These are phyloP conservation scores for Nomia melanderi DNA, from an alignment of 1,140 invertebrate species.

Conservation along the genomic window DNA sequence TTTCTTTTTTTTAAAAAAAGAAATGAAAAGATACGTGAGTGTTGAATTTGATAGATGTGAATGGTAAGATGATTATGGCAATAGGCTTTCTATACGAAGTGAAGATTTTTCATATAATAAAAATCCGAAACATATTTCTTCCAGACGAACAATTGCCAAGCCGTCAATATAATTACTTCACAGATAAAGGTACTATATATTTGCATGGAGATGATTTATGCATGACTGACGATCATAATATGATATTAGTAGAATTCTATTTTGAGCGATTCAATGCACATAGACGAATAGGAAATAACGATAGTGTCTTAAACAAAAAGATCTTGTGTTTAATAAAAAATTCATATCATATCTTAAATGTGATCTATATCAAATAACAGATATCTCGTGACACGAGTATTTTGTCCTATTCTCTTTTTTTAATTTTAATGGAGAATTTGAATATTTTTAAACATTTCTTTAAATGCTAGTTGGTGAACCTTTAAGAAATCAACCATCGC, in stretches of 20 bases:
- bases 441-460: conserved; percentile 40
- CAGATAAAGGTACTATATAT: conserved; percentile 77
- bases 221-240: conserved; percentile 64
- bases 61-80: neutral
- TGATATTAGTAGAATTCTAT: conserved; percentile 19
- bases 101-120: conserved; percentile 19
- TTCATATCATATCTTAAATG: conserved; percentile 4
- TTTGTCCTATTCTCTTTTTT: conserved; percentile 2
- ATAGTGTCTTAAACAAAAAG: conserved; percentile 1
- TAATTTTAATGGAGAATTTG: conserved; percentile 12
- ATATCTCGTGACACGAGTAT: neutral
- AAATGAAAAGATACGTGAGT: too few relatives aligned
- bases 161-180: conserved; percentile 78
- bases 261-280: conserved; percentile 22
- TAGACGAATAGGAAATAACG: neutral
- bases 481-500: conserved; percentile 81
- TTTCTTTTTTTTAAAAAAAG: neutral
- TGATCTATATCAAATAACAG: neutral
- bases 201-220: conserved; percentile 63
- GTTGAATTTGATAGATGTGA: too few relatives aligned
- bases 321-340: neutral
- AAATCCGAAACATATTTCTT: conserved; percentile 65
- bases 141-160: conserved; percentile 74
- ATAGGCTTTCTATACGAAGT: neutral
- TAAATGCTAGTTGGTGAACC: conserved; percentile 80